phyloP scores from a whole-genome alignment of 1,140 invertebrate species.

The Plectus sambesii region DNA sequence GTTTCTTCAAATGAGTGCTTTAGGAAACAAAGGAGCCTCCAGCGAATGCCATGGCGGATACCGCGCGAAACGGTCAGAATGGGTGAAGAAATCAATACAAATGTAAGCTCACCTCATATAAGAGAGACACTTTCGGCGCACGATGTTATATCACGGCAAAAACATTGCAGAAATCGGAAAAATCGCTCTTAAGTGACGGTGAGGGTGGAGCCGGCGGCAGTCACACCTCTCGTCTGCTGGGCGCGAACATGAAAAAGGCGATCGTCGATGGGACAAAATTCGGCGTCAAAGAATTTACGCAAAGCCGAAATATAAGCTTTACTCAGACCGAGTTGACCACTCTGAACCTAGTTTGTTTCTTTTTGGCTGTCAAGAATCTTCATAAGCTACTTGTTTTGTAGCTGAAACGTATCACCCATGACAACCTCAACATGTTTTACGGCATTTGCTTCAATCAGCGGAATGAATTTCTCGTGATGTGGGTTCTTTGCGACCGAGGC shows the following conservation, averaged over 20 bases:
- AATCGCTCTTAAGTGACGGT: constrained; percentile 26
- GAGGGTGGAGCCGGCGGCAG: constrained; percentile 26
- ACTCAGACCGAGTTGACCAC: constrained; percentile 34
- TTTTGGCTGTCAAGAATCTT: constrained; percentile 17
- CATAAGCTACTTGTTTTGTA: constrained; percentile 24
- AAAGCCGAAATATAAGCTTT: constrained; percentile 42
- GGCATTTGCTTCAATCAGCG: constrained; percentile 45
- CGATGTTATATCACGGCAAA: too few species aligned
- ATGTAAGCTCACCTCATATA: too few species aligned
- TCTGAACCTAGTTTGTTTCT: constrained; percentile 33
- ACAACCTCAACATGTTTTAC: constrained; percentile 45
- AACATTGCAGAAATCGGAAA: constrained; percentile 34
- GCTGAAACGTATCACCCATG: constrained; percentile 43
- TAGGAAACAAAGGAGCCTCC: constrained; percentile 42
- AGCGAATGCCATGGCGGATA: constrained; percentile 45
- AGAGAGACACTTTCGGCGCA: too few species aligned
- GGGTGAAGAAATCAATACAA: constrained; percentile 22
- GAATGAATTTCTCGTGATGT: constrained; percentile 43
- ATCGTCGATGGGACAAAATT: constrained; percentile 38
- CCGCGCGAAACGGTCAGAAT: constrained; percentile 37
- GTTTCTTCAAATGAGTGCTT: too few species aligned
- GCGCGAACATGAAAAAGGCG: constrained; percentile 33
- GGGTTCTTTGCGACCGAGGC: constrained; percentile 40
- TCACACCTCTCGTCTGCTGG: constrained; percentile 25
- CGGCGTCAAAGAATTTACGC: constrained; percentile 34